Evolutionary conservation across 2,113 vertebrate genomes (phyloP).

Genomic region (Elachura formosa): DNA sequence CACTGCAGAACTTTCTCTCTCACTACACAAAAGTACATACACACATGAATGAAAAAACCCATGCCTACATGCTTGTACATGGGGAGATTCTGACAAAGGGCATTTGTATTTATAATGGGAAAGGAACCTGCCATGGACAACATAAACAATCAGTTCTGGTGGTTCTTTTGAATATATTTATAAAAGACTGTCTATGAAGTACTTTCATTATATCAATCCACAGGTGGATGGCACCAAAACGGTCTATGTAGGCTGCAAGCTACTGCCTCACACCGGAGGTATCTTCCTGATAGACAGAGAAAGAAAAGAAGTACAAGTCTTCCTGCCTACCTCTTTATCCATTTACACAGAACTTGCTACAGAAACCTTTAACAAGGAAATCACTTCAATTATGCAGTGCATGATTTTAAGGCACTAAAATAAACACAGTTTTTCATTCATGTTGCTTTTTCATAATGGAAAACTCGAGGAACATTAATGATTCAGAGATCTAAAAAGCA

Average conservation of each 20-base stretch:
- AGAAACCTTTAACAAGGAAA: not conserved
- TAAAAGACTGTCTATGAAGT: not conserved
- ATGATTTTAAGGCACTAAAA: not conserved
- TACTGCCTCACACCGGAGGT: not conserved
- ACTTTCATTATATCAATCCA: not conserved
- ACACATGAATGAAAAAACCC: not conserved
- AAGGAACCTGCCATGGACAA: not conserved
- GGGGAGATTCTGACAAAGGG: not conserved
- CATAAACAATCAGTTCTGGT: not conserved
- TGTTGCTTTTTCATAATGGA: not conserved
- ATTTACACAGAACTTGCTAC: not conserved
- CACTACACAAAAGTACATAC: not conserved
- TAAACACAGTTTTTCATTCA: not conserved
- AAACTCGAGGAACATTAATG: not conserved
- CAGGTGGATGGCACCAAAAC: not conserved
- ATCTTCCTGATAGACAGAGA: not conserved
- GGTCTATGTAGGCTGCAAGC: not conserved
- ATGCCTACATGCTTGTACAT: fast-evolving
- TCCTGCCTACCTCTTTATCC: not conserved
- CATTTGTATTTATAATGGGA: not conserved
- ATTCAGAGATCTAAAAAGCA: not conserved
- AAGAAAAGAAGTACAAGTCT: not conserved
- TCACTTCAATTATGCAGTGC: not conserved
- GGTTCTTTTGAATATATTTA: not conserved
- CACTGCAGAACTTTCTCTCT: not conserved